Base-by-base conservation (phyloP, 1,140 invertebrate genomes). In the Drosophila triauraria region DNA sequence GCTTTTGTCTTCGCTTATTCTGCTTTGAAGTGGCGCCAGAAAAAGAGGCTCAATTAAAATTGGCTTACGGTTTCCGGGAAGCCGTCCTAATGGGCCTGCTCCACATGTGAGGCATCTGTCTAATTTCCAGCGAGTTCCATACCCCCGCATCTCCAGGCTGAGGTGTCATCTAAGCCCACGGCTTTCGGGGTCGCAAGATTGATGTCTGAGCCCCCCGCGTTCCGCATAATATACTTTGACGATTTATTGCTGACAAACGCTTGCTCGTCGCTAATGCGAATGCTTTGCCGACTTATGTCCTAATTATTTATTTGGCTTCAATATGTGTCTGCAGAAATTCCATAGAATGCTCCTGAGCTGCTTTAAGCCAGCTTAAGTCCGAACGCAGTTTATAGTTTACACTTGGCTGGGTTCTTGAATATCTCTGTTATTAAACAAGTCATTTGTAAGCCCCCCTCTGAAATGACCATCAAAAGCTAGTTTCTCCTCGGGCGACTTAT, bases 171-270 rank as follows among this genome's bases (percentile, higher is more conserved):
- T 32, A 63, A 35, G 35, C 59, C 35, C 53, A 17, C 15, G 32
- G 20, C 47, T 67, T 35, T 60, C 12, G 35, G 38, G 51, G 46
- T 53, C 38, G 25, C 57, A 80, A 84, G 82, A 85, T 85, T 82
- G 82, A 85, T 85, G 82, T 48, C 53, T 35, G n/a, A 51, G 60
- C 40, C 64, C 32, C 32, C 13, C 8, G 53, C 35, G 47, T 63
- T 75, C 75, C 82, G 70, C 75, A 86, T 71, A 75, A 85, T 78
- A 72, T 67, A 63, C 53, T 48, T 47, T 40, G 40, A 44, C 64
- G 69, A 86, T 85, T 85, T 85, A 85, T 85, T 78, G 78, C 78
- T 56, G 50, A 68, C 81, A 72, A 80, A 80, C 62, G 46, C 23
- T 43, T 57, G 67, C 50, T 25, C 44, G 58, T 27, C 44, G 58